phyloP scores from a whole-genome alignment of 2,797 vertebrate species.

The Tadarida brasiliensis region DNA sequence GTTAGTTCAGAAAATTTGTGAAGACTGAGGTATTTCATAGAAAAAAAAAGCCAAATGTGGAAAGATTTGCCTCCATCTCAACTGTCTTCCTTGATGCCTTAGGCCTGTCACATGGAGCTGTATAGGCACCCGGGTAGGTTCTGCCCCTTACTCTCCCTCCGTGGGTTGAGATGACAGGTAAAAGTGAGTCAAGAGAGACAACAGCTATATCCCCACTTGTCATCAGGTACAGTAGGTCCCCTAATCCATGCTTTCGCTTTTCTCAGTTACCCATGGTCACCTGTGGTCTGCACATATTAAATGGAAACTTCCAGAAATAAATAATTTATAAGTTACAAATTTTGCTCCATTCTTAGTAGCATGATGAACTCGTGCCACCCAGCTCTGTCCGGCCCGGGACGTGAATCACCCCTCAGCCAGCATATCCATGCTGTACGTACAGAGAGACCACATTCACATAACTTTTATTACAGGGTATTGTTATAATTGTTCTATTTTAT shows the following conservation, averaged over 20 bases:
- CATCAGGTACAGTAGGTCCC: not conserved
- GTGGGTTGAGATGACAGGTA: too few species aligned
- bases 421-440: not conserved
- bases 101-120: fast-evolving
- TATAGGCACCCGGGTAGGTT: fast-evolving
- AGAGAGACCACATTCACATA: not conserved
- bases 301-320: not conserved
- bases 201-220: not conserved
- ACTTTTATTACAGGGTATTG: not conserved
- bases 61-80: not conserved
- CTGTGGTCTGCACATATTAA: not conserved
- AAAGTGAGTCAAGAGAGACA: not conserved
- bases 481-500: not conserved
- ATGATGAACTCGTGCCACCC: not conserved
- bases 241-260: not conserved
- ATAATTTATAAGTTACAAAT: not conserved
- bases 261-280: not conserved
- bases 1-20: not conserved
- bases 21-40: not conserved
- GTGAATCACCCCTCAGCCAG: not conserved
- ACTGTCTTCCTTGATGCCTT: not conserved
- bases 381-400: not conserved
- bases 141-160: not conserved
- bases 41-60: not conserved
- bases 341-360: not conserved